Conservation (phyloP, 2,113 vertebrate genomes). For the Oriolus oriolus region DNA sequence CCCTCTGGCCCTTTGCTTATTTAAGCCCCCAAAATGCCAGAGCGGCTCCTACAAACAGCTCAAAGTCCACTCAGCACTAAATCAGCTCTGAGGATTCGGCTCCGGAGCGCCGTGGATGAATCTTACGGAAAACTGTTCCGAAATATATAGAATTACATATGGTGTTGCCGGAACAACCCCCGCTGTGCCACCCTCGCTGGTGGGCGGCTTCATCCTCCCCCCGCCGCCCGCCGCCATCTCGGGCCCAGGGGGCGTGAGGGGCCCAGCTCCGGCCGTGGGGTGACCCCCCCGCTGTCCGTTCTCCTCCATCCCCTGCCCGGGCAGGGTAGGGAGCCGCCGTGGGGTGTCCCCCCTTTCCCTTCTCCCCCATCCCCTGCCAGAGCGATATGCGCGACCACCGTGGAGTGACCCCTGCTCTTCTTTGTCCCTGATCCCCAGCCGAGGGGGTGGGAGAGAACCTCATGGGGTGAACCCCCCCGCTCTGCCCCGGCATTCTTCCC, state of each 20-base stretch:
- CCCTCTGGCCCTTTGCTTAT: neutral
- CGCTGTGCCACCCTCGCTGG: neutral
- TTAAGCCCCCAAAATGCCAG: neutral
- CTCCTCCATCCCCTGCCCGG: neutral
- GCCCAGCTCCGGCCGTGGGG: neutral
- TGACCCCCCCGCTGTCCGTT: accelerated
- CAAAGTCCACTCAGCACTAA: neutral
- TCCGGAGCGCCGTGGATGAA: neutral
- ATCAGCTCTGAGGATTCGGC: neutral
- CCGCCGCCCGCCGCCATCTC: neutral
- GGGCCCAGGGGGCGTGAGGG: neutral
- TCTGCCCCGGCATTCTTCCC: neutral
- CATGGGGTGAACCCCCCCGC: neutral
- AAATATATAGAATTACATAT: neutral
- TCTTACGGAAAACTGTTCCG: neutral
- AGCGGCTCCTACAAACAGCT: neutral
- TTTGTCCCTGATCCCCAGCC: no score
- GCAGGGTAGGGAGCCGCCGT: accelerated
- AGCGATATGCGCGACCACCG: neutral
- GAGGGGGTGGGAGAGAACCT: neutral
- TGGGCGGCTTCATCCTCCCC: neutral
- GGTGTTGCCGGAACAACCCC: neutral
- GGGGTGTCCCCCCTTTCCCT: neutral
- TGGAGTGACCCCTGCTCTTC: neutral
- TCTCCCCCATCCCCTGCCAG: neutral